These are phyloP conservation scores for Chelidonichthys spinosus DNA, from an alignment of 2,797 vertebrate species.

Conservation along the genomic window DNA sequence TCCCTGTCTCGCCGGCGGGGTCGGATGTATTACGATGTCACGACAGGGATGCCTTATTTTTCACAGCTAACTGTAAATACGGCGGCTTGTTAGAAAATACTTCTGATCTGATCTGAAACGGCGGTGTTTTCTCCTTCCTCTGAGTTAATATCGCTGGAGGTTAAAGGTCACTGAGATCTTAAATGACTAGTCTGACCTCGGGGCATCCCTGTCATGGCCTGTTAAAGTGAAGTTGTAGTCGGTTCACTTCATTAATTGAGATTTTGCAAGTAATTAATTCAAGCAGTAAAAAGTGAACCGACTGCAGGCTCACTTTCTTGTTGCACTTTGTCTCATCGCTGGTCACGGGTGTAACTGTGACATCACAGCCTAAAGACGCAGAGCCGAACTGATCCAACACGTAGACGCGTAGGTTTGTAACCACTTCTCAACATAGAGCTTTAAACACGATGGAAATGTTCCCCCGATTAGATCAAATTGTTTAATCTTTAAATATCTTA, in stretches of 20 bases:
- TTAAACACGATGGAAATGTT: slow-evolving; percentile 8
- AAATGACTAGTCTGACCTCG: neutral
- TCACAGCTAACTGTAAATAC: neutral
- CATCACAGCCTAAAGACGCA: neutral
- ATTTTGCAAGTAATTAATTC: no score
- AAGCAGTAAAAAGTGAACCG: neutral
- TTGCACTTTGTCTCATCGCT: slow-evolving; percentile 38
- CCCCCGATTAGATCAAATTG: neutral
- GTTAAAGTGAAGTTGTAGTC: slow-evolving; percentile 8
- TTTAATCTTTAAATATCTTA: neutral
- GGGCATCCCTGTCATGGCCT: slow-evolving; percentile 9
- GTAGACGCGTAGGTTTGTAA: neutral
- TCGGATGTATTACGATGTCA: slow-evolving; percentile 24
- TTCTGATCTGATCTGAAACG: neutral
- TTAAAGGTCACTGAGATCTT: neutral
- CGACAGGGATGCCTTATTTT: slow-evolving; percentile 6
- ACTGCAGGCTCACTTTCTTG: neutral
- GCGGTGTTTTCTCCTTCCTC: neutral
- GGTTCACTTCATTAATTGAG: neutral
- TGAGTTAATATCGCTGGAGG: neutral
- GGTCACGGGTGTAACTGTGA: slow-evolving; percentile 1
- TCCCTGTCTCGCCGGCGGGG: slow-evolving; percentile 9
- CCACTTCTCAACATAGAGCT: slow-evolving; percentile 6
- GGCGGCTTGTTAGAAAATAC: neutral
- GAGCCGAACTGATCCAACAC: neutral